Evolutionary conservation across 2,797 vertebrate species (phyloP), one percentile per base, ranked within the genome.

Genomic region (Premnoplex brunnescens): DNA sequence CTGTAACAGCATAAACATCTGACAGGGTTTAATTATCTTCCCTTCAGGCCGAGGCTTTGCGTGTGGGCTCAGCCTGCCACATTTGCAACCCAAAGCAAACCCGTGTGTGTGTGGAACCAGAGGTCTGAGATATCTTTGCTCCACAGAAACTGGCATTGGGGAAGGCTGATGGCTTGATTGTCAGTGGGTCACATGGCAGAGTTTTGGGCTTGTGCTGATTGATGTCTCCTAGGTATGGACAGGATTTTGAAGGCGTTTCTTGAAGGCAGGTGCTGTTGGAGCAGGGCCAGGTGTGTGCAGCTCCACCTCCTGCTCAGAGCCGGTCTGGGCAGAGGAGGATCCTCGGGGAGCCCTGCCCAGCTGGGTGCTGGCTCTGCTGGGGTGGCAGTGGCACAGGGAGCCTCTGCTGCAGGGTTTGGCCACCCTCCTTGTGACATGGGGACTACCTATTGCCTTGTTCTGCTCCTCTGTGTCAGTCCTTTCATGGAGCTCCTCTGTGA

Each of bases 71-170:
- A 10, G 20, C 8, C 20, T 37, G 37, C 18, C 1, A 0, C 5
- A 2, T 34, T 66, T 72, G 60, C 28, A 56, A 9, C 48, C 26
- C 20, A 10, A 3, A 17, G 9, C 69, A 26, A 18, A 27, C 8
- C 8, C 0, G 5, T 44, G 43, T 6, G 17, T 22, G 23, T 68
- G 73, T 69, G 36, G 63, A 39, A 0, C 6, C 49, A 64, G 51
- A 0, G 15, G 58, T 55, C 49, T 81, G 4, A 26, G 26, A 4
- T 2, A 8, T 3, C 16, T 73, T 56, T 5, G 11, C 51, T 54
- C 5, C 2, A 0, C 55, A 51, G 22, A 23, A 30, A 1, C 3
- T 10, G 52, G 12, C 4, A 2, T 5, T 75, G 58, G 14, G 39
- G 56, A 41, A 43, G 30, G 8, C 5, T 39, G 63, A 27, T 26